Evolutionary conservation across 2,113 vertebrate species (phyloP).

Genomic region (Ammospiza nelsoni): DNA sequence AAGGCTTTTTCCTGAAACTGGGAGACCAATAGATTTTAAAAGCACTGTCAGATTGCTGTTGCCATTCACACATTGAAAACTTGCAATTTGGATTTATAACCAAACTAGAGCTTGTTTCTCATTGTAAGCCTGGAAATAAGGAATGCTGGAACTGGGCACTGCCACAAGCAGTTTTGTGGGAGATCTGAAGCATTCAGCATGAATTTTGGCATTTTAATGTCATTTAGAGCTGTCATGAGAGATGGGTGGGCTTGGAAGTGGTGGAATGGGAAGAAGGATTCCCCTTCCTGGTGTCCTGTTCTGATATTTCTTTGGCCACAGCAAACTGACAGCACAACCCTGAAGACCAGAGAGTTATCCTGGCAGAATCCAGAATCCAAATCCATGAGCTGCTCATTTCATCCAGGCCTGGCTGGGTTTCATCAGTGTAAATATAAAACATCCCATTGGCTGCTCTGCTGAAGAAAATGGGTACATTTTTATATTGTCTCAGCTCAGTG

Average conservation of each 20-base stretch:
- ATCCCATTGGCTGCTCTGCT: background rate
- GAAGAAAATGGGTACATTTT: background rate
- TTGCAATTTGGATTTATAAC: background rate
- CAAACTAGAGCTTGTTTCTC: background rate
- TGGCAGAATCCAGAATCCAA: background rate
- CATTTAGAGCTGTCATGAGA: background rate
- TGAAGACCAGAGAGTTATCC: background rate
- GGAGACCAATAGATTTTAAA: background rate
- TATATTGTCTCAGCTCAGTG: background rate
- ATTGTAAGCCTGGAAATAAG: background rate
- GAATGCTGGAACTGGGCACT: background rate
- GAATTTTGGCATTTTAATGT: background rate
- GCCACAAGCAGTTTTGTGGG: background rate
- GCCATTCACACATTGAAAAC: background rate
- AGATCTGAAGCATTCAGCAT: background rate
- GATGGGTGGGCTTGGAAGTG: background rate
- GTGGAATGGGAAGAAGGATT: background rate
- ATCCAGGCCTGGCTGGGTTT: background rate
- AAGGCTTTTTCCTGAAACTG: background rate
- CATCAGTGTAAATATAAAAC: constrained; percentile 23
- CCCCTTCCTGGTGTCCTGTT: background rate
- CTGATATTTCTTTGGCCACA: background rate
- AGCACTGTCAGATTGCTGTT: background rate
- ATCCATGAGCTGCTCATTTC: background rate
- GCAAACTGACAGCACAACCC: background rate